These are phyloP conservation scores for Ormyrus rosae DNA, from an alignment of 2,888 invertebrate genomes.

Conservation along the genomic window DNA sequence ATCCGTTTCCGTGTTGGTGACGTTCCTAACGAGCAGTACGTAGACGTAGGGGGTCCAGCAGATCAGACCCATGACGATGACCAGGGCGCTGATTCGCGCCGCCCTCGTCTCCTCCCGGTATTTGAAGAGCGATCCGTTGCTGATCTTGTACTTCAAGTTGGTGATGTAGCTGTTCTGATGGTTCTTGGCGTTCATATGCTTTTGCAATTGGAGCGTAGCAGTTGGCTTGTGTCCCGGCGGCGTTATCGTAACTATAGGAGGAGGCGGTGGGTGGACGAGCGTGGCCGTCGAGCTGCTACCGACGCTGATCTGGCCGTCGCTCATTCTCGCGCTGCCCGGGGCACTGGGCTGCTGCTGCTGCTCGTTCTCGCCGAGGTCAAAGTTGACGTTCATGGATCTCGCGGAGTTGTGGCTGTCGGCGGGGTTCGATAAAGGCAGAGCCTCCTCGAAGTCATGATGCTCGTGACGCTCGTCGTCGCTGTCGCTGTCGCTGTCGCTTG, in stretches of 20 bases:
- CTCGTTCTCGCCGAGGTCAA: slow-evolving; percentile 40
- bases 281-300: too few relatives aligned
- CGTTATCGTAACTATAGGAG: slow-evolving; percentile 78
- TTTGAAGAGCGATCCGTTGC: slow-evolving; percentile 89
- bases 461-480: slow-evolving; percentile 48
- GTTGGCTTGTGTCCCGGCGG: slow-evolving; percentile 74
- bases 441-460: slow-evolving; percentile 26
- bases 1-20: slow-evolving; percentile 58
- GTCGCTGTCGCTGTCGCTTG: slow-evolving; percentile 59
- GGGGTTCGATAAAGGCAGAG: slow-evolving; percentile 20
- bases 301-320: too few relatives aligned
- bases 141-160: slow-evolving; percentile 86
- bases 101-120: slow-evolving; percentile 93
- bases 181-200: slow-evolving; percentile 74
- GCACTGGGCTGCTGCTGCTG: neutral
- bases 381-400: slow-evolving; percentile 50
- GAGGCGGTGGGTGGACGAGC: slow-evolving; percentile 56
- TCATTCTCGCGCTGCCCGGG: too few relatives aligned
- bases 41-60: slow-evolving; percentile 79
- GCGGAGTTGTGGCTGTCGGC: neutral
- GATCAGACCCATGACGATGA: slow-evolving; percentile 82
- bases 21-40: slow-evolving; percentile 76
- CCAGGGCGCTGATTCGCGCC: slow-evolving; percentile 89
- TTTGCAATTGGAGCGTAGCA: slow-evolving; percentile 74
- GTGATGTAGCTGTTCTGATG: slow-evolving; percentile 81